Base-by-base conservation (phyloP, 2,797 vertebrate species). In the Ambastaia sidthimunki region DNA sequence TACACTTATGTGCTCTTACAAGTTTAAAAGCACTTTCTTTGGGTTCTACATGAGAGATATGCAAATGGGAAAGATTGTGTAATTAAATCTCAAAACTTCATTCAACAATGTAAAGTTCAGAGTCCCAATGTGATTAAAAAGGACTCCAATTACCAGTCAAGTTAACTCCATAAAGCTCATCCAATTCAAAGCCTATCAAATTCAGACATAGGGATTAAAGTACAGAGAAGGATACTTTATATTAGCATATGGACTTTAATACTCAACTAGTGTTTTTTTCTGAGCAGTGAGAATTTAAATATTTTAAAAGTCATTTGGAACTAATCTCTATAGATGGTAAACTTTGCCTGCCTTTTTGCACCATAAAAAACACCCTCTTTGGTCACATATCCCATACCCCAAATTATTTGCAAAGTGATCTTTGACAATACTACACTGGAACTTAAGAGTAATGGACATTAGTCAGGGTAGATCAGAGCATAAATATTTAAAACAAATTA, bases 141-240 rank as follows among this genome's bases (percentile, higher is more conserved):
- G 9, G 41, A 80, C 74, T 79, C 77, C 74, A 84, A 75, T 84
- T 84, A 84, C 68, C 23, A 55, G 13, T n/a, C 44, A 81, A 59
- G 66, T 52, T 70, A 74, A 59, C 79, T 69, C 52, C 52, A 4
- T 21, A 72, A 81, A 81, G 66, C 72, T 74, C 41, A 71, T 81
- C 28, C 47, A 66, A 47, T 67, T 84, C 44, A 59, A 71, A 31
- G 34, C 25, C 69, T 57, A 48, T 66, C 2, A 50, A 54, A 16
- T 74, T 67, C 65, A 67, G 73, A 71, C 66, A 71, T 34, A 28
- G 52, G 78, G 75, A 81, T 85, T 81, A 83, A 12, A 44, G 21
- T 44, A 9, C 47, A 23, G 52, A 31, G 48, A 31, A 79, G 15
- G 25, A 69, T 21, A 34, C n/a, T n/a, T 19, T n/a, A 21, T 71